Evolutionary conservation across 2,888 invertebrate genomes (phyloP), one percentile per base, ranked within the genome.

Genomic region (Eristalis pertinax): DNA sequence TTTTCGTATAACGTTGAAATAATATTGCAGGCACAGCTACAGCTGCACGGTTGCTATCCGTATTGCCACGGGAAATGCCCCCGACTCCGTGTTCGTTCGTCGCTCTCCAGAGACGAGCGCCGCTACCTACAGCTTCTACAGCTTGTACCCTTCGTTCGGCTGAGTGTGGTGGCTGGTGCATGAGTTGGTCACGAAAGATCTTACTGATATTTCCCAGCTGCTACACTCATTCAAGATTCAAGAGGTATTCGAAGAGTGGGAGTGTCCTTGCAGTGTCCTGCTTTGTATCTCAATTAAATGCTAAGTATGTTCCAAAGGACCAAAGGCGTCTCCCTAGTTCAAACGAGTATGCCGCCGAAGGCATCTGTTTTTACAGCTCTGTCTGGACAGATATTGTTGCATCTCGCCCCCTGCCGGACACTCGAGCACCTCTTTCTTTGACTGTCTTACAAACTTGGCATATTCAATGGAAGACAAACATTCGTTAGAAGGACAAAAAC

Each of bases 231-330:
- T 65, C 82, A 22, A 62, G 77, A 85, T 85, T 81, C 85, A 78
- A 77, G 60, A 32, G 77, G 77, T 81, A 81, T 69, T 32, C 73
- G 56, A 35, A 76, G 58, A 4, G 50, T 7, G 50, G 2, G 1
- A 19, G 50, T 50, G 50, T 50, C 50, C 50, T 50, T 50, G 50
- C 19, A 19, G 26, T 19, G 5, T 10, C 19, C 19, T 50, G 8
- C 19, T 86, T 83, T 75, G 74, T 70, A 63, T 82, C 85, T 78
- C 82, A 86, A 82, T 78, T 86, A 78, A 82, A 78, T 77, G 81
- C 65, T 65, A 72, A 81, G 65, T 50, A 0, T 19, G 50, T 19
- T 50, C 7, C 50, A 2, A 8, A 50, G 43, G 68, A 76, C 13
- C 62, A 62, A 50, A 62, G n/a, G n/a, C n/a, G 41, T 68, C 68